Percentiles rank a stretch among this genome's conserved stretches.
phyloP scores from a whole-genome alignment of 2,888 invertebrate genomes.

The Lasioglossum morio region DNA sequence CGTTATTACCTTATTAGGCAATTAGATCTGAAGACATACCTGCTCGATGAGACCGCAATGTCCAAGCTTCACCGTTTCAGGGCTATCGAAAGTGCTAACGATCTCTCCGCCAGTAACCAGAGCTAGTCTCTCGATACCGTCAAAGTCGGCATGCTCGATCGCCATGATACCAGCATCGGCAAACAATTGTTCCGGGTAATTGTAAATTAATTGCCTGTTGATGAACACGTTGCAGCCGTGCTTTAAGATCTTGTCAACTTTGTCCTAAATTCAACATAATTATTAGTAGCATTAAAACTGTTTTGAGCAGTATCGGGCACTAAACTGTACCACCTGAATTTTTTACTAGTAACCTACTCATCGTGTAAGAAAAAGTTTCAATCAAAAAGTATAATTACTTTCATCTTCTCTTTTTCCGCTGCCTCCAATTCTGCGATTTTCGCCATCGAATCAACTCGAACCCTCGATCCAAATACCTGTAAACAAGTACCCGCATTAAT shows the following conservation, averaged over 20 bases:
- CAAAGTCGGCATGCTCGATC: conserved; percentile 99
- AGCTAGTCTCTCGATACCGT: conserved; percentile 98
- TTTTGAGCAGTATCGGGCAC: neutral
- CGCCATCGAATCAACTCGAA: conserved; percentile 95
- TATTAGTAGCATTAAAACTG: neutral
- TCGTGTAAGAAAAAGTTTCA: neutral
- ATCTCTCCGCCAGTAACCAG: conserved; percentile 99
- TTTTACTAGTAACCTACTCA: neutral
- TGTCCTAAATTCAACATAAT: conserved; percentile 86
- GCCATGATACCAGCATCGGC: conserved; percentile 99
- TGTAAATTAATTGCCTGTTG: conserved; percentile 99
- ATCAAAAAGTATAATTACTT: conserved; percentile 82
- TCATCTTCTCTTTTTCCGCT: conserved; percentile 99
- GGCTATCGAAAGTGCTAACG: conserved; percentile 98
- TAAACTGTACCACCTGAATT: neutral
- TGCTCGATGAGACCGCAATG: conserved; percentile 98
- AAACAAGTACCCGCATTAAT: conserved; percentile 53
- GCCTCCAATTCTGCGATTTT: conserved; percentile 98
- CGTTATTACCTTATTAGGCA: neutral
- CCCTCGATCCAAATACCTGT: conserved; percentile 95
- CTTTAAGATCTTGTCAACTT: conserved; percentile 97
- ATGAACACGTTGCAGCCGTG: conserved; percentile 99
- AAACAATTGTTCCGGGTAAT: conserved; percentile 99
- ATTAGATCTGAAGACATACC: conserved; percentile 84
- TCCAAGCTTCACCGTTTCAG: conserved; percentile 96